Base-by-base conservation (phyloP, 2,113 vertebrate species). In the Thamnaconus septentrionalis region DNA sequence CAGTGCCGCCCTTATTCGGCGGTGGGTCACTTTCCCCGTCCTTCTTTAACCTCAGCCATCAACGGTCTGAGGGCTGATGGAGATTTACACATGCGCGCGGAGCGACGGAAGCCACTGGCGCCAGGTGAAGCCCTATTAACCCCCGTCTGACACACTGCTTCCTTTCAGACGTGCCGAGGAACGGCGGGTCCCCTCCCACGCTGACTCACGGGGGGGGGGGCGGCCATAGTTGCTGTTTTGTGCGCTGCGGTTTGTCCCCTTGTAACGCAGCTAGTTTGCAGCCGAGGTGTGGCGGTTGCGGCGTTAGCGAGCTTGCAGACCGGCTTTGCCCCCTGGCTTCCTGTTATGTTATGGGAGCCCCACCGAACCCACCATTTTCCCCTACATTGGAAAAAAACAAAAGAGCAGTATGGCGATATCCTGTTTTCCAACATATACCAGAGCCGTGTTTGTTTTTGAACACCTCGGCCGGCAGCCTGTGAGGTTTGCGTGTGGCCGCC, bases 101-200 rank as follows among this genome's bases (percentile, higher is more conserved):
- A 53, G 41, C 0, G 46, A 46, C 48, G 42, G 69, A 79, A 71
- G 59, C 66, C 76, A 60, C 61, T 66, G 77, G 86, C 79, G 80
- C 83, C 86, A 84, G 71, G 66, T 70, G 69, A 77, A 49, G 56
- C 67, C 64, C 12, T 56, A 58, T 78, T 80, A 69, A 65, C 59
- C 71, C 66, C 73, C 69, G 12, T 52, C 69, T 9, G 53, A 71
- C 53, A 89, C 81, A 89, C 69, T 81, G 76, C 69, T 69, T 10
- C 61, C 84, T 78, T 89, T 90, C 81, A 87, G 42, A 46, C 46
- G 43, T 63, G 31, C 55, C 31, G 52, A 56, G 62, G 55, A 67
- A 44, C 49, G 62, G 60, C 64, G 66, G 69, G 40, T 48, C 51
- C 47, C 43, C 69, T 47, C 66, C 60, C 46, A 61, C 49, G 62